Base-by-base conservation (phyloP, 2,888 invertebrate genomes). In the Melangyna quadrimaculata region DNA sequence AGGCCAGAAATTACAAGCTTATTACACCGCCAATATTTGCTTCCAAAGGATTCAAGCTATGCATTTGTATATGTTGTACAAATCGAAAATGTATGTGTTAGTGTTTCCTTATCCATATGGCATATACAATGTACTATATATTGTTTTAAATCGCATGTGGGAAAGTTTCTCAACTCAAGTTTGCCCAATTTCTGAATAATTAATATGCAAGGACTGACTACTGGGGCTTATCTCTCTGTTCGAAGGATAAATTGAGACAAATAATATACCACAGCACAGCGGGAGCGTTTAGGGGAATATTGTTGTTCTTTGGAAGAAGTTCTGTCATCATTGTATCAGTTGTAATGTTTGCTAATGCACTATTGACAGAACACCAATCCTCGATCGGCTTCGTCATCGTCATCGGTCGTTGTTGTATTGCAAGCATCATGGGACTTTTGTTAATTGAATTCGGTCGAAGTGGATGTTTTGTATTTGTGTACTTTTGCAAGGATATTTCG, bases 21-120 rank as follows among this genome's bases (percentile, higher is more conserved):
- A 78, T 82, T 82, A 82, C 78, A 82, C 69, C 78, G 82, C 78
- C 78, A 78, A 78, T 82, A 78, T 73, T 73, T 73, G 78, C 73
- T 65, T 27, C 35, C 9, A 55, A 51, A 27, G 40, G 37, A 51
- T 61, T 59, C 27, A 63, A 73, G 17, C n/a, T n/a, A n/a, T n/a
- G n/a, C 40, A 61, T 72, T 65, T 63, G 3, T 1, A 10, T 10
- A 32, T n/a, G 17, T 55, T 22, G 12, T 17, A 29, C 1, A 6
- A 17, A 10, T 35, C 5, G 8, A 43, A 27, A 27, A 27, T 27
- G 35, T 12, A 10, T 32, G 29, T 57, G 12, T 12, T 0, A 24
- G 12, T 24, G 17, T 17, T 12, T 29, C 4, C 24, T 2, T 24
- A 7, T 22, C 6, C n/a, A 8, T 27, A 27, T 27, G 6, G 3